Evolutionary conservation across 2,797 vertebrate genomes (phyloP), one percentile per base, ranked within the genome.

Genomic region (Furcifer pardalis): DNA sequence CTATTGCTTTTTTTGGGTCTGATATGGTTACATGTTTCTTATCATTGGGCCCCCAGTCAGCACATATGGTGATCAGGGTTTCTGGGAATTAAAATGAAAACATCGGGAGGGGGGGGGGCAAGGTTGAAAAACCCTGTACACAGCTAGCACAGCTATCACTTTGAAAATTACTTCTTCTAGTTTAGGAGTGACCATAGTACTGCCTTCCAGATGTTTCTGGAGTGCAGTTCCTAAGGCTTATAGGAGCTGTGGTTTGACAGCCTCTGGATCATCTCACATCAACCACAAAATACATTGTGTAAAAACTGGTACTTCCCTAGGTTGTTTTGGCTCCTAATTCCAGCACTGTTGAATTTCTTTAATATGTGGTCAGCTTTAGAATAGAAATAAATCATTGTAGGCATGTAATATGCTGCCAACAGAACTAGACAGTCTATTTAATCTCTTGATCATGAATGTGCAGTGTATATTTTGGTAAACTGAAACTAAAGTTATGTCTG

Each of bases 361-460:
- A 74, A 81, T 60, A 69, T 80, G 75, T 5, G 42, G 75, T 59
- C 81, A 81, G 88, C 79, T 89, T 83, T 88, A 81, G 74, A 82
- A 77, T 0, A 83, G 52, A 83, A 87, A 76, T 32, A 73, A 82
- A 90, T 79, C 86, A 80, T 0, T 86, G 90, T 60, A 91, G 93
- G 89, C 91, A 89, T 66, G 76, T 0, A 74, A 94, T 90, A 90
- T 94, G 87, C 92, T 93, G 93, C 89, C 91, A 90, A 86, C 80
- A 90, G 88, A 91, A 92, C 79, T 1, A 83, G 86, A 89, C 88
- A 90, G 85, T 91, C 93, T 94, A 89, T 93, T 87, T 94, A 91
- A 95, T 92, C 94, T 90, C 88, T 87, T 66, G 59, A 89, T 84
- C 89, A 93, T 72, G 52, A 93, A 91, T 77, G 83, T 66, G 5